Evolutionary conservation across 2,113 vertebrate genomes (phyloP).

Genomic region (Cyphomyrus discorhynchus): DNA sequence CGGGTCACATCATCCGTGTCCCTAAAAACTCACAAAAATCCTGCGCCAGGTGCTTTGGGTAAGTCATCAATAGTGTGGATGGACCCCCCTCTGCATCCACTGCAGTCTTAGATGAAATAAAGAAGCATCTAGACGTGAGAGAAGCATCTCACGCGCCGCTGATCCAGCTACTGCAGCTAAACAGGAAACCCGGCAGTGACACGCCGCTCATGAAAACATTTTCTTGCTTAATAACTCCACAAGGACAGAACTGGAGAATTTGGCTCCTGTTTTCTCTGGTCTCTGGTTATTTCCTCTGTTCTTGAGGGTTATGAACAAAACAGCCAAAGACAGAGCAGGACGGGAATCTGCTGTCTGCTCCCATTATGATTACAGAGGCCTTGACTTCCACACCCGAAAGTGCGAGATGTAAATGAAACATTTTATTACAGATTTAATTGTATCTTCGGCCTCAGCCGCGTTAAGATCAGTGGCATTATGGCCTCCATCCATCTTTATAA

Average conservation of each 20-base stretch:
- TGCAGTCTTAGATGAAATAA: background rate
- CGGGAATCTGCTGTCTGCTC: background rate
- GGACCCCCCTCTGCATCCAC: background rate
- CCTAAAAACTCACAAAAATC: background rate
- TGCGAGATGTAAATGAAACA: background rate
- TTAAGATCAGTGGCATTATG: background rate
- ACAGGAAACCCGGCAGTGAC: background rate
- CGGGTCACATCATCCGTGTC: background rate
- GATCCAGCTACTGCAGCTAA: background rate
- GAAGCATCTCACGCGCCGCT: background rate
- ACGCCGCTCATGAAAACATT: background rate
- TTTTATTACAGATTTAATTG: conserved; percentile 7
- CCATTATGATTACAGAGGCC: background rate
- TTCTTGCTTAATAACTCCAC: background rate
- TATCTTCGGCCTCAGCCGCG: background rate
- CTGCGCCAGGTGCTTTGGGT: background rate
- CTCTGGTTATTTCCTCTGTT: background rate
- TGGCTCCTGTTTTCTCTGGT: background rate
- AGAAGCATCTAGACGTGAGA: background rate
- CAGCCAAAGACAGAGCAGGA: background rate
- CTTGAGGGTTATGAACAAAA: background rate
- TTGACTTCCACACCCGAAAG: background rate
- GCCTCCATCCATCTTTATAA: background rate
- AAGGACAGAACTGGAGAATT: background rate
- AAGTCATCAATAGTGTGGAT: background rate